These are phyloP conservation scores for Sinodicranocentrus sp. DNA, from an alignment of 2,888 invertebrate genomes.

Conservation along the genomic window DNA sequence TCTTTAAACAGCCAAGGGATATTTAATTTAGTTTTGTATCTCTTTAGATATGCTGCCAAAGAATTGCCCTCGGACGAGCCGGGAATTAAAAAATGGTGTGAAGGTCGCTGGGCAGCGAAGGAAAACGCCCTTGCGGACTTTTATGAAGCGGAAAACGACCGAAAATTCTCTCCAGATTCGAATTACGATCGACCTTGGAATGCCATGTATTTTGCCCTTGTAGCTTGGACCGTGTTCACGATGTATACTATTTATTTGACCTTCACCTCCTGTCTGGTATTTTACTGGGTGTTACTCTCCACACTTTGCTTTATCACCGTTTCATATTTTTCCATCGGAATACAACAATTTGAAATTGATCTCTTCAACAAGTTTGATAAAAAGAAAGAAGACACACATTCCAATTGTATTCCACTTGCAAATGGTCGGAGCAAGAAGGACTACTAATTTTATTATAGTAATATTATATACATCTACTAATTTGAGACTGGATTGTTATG, in stretches of 20 bases:
- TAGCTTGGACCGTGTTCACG: slow-evolving; percentile 84
- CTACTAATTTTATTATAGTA: not conserved
- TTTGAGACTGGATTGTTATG: no score
- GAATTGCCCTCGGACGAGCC: slow-evolving; percentile 82
- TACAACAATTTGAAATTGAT: slow-evolving; percentile 82
- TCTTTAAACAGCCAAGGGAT: no score
- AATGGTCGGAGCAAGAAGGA: slow-evolving; percentile 35
- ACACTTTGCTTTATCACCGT: slow-evolving; percentile 81
- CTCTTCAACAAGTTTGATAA: slow-evolving; percentile 72
- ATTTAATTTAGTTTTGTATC: not conserved
- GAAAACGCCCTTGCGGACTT: slow-evolving; percentile 83
- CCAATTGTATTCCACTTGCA: not conserved
- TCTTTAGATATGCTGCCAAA: slow-evolving; percentile 81
- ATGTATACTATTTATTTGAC: slow-evolving; percentile 79
- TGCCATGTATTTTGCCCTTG: slow-evolving; percentile 81
- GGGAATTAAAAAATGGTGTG: slow-evolving; percentile 83
- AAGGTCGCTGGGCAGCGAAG: slow-evolving; percentile 84
- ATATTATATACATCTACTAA: not conserved
- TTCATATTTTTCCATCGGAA: slow-evolving; percentile 82
- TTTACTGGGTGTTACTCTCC: slow-evolving; percentile 82
- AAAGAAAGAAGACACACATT: not conserved
- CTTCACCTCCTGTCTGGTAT: slow-evolving; percentile 79
- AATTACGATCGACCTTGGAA: slow-evolving; percentile 76
- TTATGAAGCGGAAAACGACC: slow-evolving; percentile 77
- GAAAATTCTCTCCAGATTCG: slow-evolving; percentile 54